Conservation (phyloP, 92 coral and sea anemone genomes). For the Anthopleura xanthogrammica region DNA sequence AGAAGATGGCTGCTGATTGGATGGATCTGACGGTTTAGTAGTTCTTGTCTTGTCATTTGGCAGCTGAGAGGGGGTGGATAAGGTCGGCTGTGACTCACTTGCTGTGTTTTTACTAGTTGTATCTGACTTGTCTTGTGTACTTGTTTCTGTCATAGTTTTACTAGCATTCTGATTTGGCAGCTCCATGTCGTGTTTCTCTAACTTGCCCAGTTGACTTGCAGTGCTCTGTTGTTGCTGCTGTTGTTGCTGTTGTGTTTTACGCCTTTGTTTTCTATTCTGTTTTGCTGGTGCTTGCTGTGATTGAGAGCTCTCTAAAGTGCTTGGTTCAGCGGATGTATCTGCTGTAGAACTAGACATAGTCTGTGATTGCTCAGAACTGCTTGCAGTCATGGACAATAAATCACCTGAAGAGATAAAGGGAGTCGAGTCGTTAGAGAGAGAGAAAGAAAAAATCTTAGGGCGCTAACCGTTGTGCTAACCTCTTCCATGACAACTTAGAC, state of each 20-base stretch:
- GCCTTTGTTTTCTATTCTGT: slow-evolving; percentile 90
- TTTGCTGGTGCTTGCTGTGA: slow-evolving; percentile 63
- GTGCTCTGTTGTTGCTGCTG: slow-evolving; percentile 42
- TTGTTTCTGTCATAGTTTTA: slow-evolving; percentile 1
- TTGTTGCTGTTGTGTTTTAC: slow-evolving; percentile 75
- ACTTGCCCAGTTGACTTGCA: slow-evolving; percentile 20
- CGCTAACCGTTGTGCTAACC: background rate
- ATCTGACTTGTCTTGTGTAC: background rate
- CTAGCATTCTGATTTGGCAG: background rate
- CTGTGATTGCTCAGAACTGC: slow-evolving; percentile 38
- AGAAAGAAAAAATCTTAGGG: background rate
- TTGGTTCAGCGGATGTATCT: slow-evolving; percentile 63
- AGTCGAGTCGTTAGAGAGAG: too few relatives aligned
- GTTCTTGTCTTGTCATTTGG: slow-evolving; percentile 1
- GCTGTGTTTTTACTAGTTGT: background rate
- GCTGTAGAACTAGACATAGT: slow-evolving; percentile 42
- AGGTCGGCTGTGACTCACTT: slow-evolving; percentile 7
- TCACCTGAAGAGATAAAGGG: slow-evolving; percentile 49
- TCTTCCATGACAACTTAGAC: too few relatives aligned
- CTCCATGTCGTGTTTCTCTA: slow-evolving; percentile 19
- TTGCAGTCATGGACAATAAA: slow-evolving; percentile 68
- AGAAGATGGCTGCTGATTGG: slow-evolving; percentile 11
- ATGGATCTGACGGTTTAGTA: slow-evolving; percentile 13
- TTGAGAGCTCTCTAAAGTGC: slow-evolving; percentile 57
- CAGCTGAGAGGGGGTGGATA: slow-evolving; percentile 17